phyloP scores from a whole-genome alignment of 2,888 invertebrate genomes.

The Dimorphilus gyrociliatus region DNA sequence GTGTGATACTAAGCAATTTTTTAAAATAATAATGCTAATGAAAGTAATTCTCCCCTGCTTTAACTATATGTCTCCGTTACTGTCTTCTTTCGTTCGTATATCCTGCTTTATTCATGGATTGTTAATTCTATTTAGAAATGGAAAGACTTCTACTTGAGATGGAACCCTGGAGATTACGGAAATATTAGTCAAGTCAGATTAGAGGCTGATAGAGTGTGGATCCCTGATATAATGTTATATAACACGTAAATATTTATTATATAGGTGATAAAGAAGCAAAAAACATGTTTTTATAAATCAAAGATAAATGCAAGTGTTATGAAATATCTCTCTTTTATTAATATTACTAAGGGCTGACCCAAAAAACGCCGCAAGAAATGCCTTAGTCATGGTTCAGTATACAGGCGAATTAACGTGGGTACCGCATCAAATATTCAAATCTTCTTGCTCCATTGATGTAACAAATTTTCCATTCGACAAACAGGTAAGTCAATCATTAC shows the following conservation, averaged over 20 bases:
- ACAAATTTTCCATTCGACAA: constrained; percentile 10
- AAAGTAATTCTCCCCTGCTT: too few species aligned
- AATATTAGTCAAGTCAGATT: constrained; percentile 3
- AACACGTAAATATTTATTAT: constrained; percentile 8
- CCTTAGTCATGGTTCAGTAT: constrained; percentile 6
- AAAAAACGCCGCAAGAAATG: constrained; percentile 4
- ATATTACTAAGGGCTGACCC: constrained; percentile 11
- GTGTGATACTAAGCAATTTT: too few species aligned
- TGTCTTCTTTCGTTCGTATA: too few species aligned
- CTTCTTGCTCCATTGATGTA: constrained; percentile 11
- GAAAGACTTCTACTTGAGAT: constrained; percentile 6
- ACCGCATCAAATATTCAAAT: constrained; percentile 10
- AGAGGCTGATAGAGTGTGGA: constrained; percentile 5
- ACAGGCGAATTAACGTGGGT: constrained; percentile 9
- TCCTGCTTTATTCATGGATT: too few species aligned
- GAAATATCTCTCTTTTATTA: too few species aligned
- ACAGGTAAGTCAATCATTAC: too few species aligned
- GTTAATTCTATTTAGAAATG: constrained; percentile 5
- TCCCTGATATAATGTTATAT: constrained; percentile 7
- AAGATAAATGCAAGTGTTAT: too few species aligned
- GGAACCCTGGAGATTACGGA: constrained; percentile 5
- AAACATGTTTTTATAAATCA: too few species aligned
- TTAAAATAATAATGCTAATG: too few species aligned
- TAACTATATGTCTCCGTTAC: too few species aligned
- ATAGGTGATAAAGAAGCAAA: too few species aligned